Conservation (phyloP, 2,888 invertebrate genomes). For the Agrotis exclamationis region DNA sequence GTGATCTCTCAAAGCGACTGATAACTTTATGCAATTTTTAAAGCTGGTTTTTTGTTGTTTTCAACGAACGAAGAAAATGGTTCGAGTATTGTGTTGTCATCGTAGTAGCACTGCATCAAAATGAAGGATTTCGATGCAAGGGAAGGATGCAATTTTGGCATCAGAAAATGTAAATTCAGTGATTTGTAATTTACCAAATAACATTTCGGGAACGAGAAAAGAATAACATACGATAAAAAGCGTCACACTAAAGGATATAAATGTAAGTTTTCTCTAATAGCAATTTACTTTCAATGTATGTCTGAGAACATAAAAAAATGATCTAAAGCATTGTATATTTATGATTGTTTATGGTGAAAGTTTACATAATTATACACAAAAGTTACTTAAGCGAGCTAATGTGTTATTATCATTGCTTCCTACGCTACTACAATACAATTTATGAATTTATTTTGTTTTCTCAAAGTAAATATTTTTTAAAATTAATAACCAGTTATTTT, state of each 20-base stretch:
- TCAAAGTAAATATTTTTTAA: no score
- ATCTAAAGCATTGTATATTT: not conserved
- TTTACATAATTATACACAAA: not conserved
- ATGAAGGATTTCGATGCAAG: constrained; percentile 14
- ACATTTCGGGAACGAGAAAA: not conserved
- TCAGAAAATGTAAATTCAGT: not conserved
- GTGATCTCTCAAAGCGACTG: not conserved
- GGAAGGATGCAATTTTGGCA: not conserved
- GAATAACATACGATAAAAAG: not conserved
- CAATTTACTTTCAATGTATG: no score
- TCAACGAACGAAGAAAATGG: not conserved
- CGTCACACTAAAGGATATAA: not conserved
- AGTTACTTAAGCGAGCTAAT: not conserved
- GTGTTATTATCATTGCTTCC: not conserved
- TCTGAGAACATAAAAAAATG: not conserved
- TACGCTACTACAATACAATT: not conserved
- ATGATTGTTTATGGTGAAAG: no score
- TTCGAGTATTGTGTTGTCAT: constrained; percentile 8
- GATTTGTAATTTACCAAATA: not conserved
- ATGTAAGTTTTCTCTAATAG: constrained; percentile 28
- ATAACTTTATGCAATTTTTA: not conserved
- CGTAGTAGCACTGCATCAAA: constrained; percentile 28
- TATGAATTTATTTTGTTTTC: no score
- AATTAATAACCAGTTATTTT: no score
- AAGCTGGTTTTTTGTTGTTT: not conserved